Evolutionary conservation across 2,113 vertebrate genomes (phyloP).

Genomic region (Apteryx mantelli): DNA sequence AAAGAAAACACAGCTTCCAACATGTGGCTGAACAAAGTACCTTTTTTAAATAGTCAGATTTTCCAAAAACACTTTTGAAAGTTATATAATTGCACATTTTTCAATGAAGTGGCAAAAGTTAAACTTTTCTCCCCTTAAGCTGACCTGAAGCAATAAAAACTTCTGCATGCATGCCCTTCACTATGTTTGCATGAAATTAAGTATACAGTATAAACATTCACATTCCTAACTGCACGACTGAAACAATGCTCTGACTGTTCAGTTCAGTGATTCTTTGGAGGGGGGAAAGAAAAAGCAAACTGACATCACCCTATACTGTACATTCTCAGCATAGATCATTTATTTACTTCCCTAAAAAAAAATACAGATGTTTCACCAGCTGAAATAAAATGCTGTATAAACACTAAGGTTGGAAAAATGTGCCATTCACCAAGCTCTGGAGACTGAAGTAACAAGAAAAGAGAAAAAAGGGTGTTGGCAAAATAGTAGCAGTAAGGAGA

Average conservation of each 20-base stretch:
- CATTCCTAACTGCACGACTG: constrained; percentile 70
- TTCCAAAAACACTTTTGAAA: constrained; percentile 11
- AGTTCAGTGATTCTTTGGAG: constrained; percentile 26
- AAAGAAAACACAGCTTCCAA: neutral
- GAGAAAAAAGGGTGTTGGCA: neutral
- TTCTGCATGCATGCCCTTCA: constrained; percentile 63
- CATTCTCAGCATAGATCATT: constrained; percentile 69
- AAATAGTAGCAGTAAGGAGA: constrained; percentile 41
- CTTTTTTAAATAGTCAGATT: constrained; percentile 21
- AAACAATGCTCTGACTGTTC: constrained; percentile 80
- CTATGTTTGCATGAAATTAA: constrained; percentile 76
- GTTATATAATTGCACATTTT: constrained; percentile 41
- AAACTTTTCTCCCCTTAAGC: constrained; percentile 33
- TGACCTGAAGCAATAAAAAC: constrained; percentile 74
- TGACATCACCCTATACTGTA: constrained; percentile 75
- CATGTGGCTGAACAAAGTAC: neutral
- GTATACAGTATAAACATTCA: constrained; percentile 80
- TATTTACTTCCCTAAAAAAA: constrained; percentile 72
- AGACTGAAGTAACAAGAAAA: neutral
- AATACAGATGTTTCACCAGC: constrained; percentile 75
- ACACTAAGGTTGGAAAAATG: constrained; percentile 69
- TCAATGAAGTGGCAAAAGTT: constrained; percentile 51
- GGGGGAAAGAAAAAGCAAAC: neutral
- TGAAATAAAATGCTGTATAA: constrained; percentile 77
- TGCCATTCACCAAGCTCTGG: constrained; percentile 21